Evolutionary conservation across 2,797 vertebrate genomes (phyloP), one percentile per base, ranked within the genome.

Genomic region (Threskiornis aethiopicus): DNA sequence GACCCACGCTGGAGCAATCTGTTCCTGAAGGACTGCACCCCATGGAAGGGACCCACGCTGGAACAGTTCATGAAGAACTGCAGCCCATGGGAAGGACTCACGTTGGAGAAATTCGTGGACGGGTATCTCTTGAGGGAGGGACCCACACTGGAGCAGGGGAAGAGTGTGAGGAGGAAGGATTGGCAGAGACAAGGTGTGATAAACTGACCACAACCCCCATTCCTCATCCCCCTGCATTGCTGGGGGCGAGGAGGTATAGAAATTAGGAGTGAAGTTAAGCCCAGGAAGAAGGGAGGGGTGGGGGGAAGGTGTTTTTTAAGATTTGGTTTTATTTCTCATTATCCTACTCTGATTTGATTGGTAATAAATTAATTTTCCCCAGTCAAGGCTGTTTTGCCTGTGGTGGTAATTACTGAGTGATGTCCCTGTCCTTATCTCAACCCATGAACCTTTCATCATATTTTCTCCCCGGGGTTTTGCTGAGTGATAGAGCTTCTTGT

Each of bases 31-130:
- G 21, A 37, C 44, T 76, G 18, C 18, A 41, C 3, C 6, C 28
- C 6, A 4, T 3, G 37, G 29, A 19, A 72, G 8, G 13, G 39
- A 28, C 16, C 6, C 5, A 24, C 0, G 0, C 4, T 31, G 46
- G 26, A n/a, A 19, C 3, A 20, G 35, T 15, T 39, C 8, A 2
- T 39, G 47, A 24, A 47, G 35, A 22, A 21, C 41, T 31, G 11
- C 10, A 55, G 14, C 16, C 41, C 2, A 5, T 22, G 28, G 10
- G 11, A 61, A 26, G 28, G 37, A 39, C 24, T 14, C 33, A 35
- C 3, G 1, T 0, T 35, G 37, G 25, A 57, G 25, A 29, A 58
- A 31, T 25, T 64, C 15, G 13, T 2, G 19, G 28, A 47, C 51
- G 61, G 11, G 3, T 8, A 11, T 54, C 31, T 42, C 35, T 59